Evolutionary conservation across 2,888 invertebrate genomes (phyloP), one percentile per base, ranked within the genome.

Genomic region (Troides helena): DNA sequence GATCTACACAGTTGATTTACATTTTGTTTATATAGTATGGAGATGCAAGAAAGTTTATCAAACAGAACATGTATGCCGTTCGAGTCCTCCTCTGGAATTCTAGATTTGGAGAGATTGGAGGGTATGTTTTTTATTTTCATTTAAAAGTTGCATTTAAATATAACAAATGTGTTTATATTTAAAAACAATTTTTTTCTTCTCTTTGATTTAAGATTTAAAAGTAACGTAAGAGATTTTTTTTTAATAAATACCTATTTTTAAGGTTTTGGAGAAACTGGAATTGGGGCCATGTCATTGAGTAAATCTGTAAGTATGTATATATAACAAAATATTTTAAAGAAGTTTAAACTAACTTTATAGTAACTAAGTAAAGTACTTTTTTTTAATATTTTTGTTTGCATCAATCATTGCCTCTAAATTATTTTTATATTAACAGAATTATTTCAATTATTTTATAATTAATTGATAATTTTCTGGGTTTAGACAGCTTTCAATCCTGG

Each of bases 401-500:
- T 21, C 50, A 14, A 50, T 4, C 18, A 50, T 50, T 50, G 2
- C 5, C 14, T 17, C 14, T 50, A 50, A 50, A 14, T 50, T 4
- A 10, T 8, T 50, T 50, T 50, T 10, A 8, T 46, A 46, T 46
- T 3, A 46, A 46, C 46, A 50, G 5, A 50, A 6, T 21, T 57
- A 10, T 7, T 21, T 21, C 1, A 57, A 2, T 14, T 18, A 50
- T 14, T 50, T 50, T 57, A 7, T 57, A 21, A 21, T 21, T 57
- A 0, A 21, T 8, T 21, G n/a, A 21, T 10, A 21, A 57, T 57
- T 8, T 62, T 57, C 18, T 59, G 23, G 62, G 76, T 85, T 57
- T 74, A 92, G 92, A 84, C 85, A 59, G 77, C 85, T 17, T 92
- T 92, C 72, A 86, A 89, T 73, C 89, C 91, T 66, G 88, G 88